phyloP scores from a whole-genome alignment of 2,113 vertebrate species.

The Psephotus haematonotus region DNA sequence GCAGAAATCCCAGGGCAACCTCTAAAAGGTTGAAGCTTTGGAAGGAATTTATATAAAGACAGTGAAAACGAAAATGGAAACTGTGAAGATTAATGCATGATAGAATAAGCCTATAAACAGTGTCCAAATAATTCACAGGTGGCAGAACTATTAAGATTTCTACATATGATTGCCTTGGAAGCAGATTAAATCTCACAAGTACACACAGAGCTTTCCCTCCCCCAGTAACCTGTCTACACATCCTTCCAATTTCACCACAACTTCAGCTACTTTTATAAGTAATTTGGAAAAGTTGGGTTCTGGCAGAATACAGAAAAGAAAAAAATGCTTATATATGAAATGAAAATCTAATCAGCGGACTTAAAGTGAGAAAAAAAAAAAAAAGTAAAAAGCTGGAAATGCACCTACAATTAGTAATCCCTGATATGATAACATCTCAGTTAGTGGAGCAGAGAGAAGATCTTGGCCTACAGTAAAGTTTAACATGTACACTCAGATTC shows the following conservation, averaged over 20 bases:
- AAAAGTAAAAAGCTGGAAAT: neutral
- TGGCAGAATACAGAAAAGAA: neutral
- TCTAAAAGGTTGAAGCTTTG: conserved; percentile 31
- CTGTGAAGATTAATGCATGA: conserved; percentile 62
- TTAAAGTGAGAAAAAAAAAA: neutral
- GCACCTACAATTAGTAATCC: neutral
- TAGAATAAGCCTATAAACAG: conserved; percentile 47
- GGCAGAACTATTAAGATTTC: conserved; percentile 55
- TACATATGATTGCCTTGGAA: conserved; percentile 50
- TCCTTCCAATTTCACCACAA: neutral
- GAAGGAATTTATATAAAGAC: conserved; percentile 53
- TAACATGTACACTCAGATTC: neutral
- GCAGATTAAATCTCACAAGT: conserved; percentile 35
- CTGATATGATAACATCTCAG: neutral
- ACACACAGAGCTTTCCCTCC: neutral
- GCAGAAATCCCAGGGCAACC: conserved; percentile 11
- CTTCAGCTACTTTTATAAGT: neutral
- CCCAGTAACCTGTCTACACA: neutral
- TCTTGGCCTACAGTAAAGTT: neutral
- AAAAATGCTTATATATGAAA: neutral
- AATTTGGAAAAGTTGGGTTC: neutral
- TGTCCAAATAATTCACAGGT: conserved; percentile 68
- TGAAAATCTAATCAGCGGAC: neutral
- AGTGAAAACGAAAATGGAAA: conserved; percentile 67
- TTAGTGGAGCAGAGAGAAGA: neutral